Evolutionary conservation across 2,888 invertebrate genomes (phyloP), one percentile per base, ranked within the genome.

Genomic region (Lampropteryx suffumata): DNA sequence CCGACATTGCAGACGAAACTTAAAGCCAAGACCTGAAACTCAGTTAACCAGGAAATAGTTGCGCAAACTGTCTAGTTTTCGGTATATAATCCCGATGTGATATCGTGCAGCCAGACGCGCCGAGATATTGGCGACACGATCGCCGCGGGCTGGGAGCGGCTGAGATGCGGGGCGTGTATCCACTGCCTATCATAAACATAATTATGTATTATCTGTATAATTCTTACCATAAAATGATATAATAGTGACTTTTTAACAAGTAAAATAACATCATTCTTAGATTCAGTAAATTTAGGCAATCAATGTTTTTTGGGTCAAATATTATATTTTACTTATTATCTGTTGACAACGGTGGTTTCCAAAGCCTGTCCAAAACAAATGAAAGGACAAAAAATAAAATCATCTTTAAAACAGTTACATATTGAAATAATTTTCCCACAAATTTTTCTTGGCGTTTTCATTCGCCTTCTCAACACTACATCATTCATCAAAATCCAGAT

Each of bases 61-160:
- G 64, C 62, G 65, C 67, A 73, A 73, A 76, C 70, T 66, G 65
- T 65, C 63, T 69, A 67, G 74, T 70, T 70, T 71, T 67, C 57
- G 57, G 65, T 62, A 63, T 64, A 64, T 65, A 69, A 69, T 72
- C 67, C 59, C 49, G 55, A 73, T 69, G 64, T 64, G 71, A 64
- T 69, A 72, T 76, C 74, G 76, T 72, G 73, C 62, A 64, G 71
- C 70, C 55, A 59, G 57, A 59, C 54, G 65, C 71, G 71, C 71
- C 33, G 76, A 35, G 35, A 71, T 80, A 78, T 79, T 76, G 73
- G 71, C 67, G 71, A 69, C 79, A 79, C 79, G 79, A 80, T 57
- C 67, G 78, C 79, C 76, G 51, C 61, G 47, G 73, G 79, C 69
- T 43, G 48, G 36, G 33, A 53, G 35, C 51, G 60, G 63, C 57